These are phyloP conservation scores for Tipula helvola DNA, from an alignment of 2,888 invertebrate genomes.

Conservation along the genomic window DNA sequence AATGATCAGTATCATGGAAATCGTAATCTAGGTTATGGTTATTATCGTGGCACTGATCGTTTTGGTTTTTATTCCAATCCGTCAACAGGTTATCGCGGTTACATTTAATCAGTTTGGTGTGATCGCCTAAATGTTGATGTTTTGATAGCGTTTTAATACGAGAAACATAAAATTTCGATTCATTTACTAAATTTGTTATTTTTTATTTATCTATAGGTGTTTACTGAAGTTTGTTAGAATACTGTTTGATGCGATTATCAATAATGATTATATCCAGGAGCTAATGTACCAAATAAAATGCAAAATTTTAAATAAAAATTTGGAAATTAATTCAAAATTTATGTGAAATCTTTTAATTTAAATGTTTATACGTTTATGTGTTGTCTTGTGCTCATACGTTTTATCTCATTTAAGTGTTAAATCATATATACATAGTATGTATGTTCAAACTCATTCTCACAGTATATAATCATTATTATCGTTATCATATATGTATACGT, in stretches of 20 bases:
- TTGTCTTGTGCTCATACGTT: neutral
- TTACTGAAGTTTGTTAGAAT: neutral
- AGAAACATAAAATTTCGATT: neutral
- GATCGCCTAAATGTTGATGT: neutral
- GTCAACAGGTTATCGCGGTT: slow-evolving; percentile 19
- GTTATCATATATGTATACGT: neutral
- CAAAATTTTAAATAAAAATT: neutral
- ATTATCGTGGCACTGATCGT: slow-evolving; percentile 34
- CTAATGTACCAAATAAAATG: neutral
- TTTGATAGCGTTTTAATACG: neutral
- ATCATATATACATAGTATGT: neutral
- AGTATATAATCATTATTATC: neutral
- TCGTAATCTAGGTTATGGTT: slow-evolving; percentile 47
- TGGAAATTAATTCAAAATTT: neutral
- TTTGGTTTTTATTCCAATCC: slow-evolving; percentile 24
- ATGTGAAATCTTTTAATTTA: neutral
- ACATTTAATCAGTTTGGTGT: slow-evolving; percentile 15
- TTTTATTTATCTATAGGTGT: neutral
- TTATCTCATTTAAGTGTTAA: neutral
- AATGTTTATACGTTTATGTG: neutral
- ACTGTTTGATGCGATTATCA: neutral
- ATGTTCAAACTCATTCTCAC: neutral
- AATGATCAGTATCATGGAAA: slow-evolving; percentile 41
- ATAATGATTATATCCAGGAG: neutral
- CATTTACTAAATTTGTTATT: neutral